These are phyloP conservation scores for Caradrina kadenii DNA, from an alignment of 2,888 invertebrate genomes.

Conservation along the genomic window DNA sequence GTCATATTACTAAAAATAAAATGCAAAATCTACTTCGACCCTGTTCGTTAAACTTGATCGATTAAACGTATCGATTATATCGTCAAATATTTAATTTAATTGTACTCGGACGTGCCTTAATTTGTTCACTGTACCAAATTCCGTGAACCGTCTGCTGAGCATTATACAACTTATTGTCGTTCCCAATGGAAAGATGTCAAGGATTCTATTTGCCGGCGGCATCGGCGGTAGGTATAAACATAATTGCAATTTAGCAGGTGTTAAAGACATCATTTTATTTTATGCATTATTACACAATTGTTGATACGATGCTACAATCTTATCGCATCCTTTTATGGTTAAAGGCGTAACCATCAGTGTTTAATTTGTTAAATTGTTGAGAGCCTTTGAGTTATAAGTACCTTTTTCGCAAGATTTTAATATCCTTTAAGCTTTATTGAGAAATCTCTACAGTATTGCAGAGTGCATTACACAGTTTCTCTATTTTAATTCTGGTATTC, in stretches of 20 bases:
- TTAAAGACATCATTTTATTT: slow-evolving; percentile 67
- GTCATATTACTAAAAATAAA: slow-evolving; percentile 21
- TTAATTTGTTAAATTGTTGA: slow-evolving; percentile 44
- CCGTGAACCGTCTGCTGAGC: slow-evolving; percentile 53
- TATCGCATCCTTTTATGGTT: slow-evolving; percentile 57
- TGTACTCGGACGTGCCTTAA: slow-evolving; percentile 44
- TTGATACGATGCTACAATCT: slow-evolving; percentile 44
- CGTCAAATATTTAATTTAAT: slow-evolving; percentile 31
- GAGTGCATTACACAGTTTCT: background rate
- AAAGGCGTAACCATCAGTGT: slow-evolving; percentile 27
- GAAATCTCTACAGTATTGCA: slow-evolving; percentile 1
- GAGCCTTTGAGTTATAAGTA: slow-evolving; percentile 31
- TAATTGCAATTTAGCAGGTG: slow-evolving; percentile 68
- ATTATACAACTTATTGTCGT: slow-evolving; percentile 58
- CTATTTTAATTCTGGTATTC: slow-evolving; percentile 8
- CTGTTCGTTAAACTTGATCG: slow-evolving; percentile 14
- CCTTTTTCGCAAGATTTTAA: slow-evolving; percentile 30
- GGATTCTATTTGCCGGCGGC: slow-evolving; percentile 63
- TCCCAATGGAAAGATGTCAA: slow-evolving; percentile 73
- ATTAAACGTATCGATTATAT: slow-evolving; percentile 27
- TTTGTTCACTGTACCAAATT: slow-evolving; percentile 47
- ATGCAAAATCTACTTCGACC: background rate
- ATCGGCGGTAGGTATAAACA: slow-evolving; percentile 56
- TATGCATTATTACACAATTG: slow-evolving; percentile 64
- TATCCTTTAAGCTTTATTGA: slow-evolving; percentile 9